These are phyloP conservation scores for Trachemys scripta DNA, from an alignment of 2,113 vertebrate genomes.

Conservation along the genomic window DNA sequence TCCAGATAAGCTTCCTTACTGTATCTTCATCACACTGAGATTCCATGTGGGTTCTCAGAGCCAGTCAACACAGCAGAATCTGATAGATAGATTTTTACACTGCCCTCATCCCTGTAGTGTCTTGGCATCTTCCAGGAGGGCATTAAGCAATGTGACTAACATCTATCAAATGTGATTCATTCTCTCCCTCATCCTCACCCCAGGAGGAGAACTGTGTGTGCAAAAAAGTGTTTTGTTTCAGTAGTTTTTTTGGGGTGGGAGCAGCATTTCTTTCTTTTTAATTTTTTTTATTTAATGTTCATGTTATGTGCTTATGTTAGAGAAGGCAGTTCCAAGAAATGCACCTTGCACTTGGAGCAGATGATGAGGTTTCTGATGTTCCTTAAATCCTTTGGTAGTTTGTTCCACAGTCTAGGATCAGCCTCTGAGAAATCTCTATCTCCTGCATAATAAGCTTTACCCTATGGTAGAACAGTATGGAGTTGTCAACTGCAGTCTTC, in stretches of 20 bases:
- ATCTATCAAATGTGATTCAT: not conserved
- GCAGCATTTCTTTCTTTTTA: not conserved
- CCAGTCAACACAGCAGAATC: not conserved
- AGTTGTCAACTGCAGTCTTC: too few species aligned
- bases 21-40: not conserved
- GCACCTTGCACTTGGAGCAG: not conserved
- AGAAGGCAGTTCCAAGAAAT: not conserved
- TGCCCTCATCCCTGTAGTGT: not conserved
- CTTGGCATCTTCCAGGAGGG: not conserved
- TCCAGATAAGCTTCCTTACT: not conserved
- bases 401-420: not conserved
- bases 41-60: not conserved
- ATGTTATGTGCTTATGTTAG: not conserved
- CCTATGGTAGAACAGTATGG: not conserved
- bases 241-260: accelerated
- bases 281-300: not conserved
- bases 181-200: not conserved
- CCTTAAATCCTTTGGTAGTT: not conserved
- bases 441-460: not conserved
- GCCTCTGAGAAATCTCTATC: not conserved
- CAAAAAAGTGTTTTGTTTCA: not conserved
- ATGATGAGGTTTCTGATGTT: not conserved
- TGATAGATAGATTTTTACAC: not conserved
- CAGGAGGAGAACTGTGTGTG: not conserved
- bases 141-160: not conserved